phyloP scores from a whole-genome alignment of 2,113 vertebrate species.

The Ranitomeya imitator region DNA sequence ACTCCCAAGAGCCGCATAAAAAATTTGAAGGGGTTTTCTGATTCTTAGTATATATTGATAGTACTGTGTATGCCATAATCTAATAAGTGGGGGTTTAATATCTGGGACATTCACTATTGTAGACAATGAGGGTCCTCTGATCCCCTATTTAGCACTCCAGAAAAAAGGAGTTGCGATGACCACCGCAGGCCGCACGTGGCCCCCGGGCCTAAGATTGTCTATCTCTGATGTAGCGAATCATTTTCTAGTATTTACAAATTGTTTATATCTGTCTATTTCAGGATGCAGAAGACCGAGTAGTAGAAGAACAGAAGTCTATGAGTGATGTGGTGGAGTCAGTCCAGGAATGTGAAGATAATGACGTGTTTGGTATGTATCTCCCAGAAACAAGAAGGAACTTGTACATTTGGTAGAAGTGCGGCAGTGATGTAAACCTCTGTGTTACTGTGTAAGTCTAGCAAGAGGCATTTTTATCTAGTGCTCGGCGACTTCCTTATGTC shows the following conservation, averaged over 20 bases:
- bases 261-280: not conserved
- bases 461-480: not conserved
- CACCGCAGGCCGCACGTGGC: too few relatives aligned
- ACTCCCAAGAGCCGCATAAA: too few relatives aligned
- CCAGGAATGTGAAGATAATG: constrained; percentile 51
- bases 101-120: too few relatives aligned
- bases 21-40: too few relatives aligned
- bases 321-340: not conserved
- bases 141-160: too few relatives aligned
- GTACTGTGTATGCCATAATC: too few relatives aligned
- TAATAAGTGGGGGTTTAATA: too few relatives aligned
- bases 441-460: not conserved
- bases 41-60: too few relatives aligned
- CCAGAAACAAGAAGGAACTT: constrained; percentile 35
- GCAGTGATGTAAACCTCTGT: constrained; percentile 7
- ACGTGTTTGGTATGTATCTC: constrained; percentile 56
- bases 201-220: too few relatives aligned
- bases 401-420: not conserved
- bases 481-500: not conserved
- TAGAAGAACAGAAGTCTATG: constrained; percentile 41
- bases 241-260: not conserved
- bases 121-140: too few relatives aligned
- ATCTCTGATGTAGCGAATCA: not conserved
- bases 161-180: too few relatives aligned
- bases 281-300: constrained; percentile 28